Base-by-base conservation (phyloP, 1,140 invertebrate genomes). In the Pseudomyrmex flavicornis region DNA sequence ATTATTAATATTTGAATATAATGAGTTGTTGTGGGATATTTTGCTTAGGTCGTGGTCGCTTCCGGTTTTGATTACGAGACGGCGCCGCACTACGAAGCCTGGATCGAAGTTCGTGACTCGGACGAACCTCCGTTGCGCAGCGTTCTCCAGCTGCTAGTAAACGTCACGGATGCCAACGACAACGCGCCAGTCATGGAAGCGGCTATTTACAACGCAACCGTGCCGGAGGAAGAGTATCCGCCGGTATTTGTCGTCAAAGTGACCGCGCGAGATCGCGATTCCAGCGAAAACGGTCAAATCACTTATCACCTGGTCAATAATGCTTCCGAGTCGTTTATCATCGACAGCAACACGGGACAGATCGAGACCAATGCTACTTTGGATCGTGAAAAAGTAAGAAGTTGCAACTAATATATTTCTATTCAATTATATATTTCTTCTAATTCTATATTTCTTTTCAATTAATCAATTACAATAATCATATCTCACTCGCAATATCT, bases 131-230 rank as follows among this genome's bases (percentile, higher is more conserved):
- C 97, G 0, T 92, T 98, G 17, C 95, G 97, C 76, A 97, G 96
- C 68, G 97, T 97, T 13, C 95, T 96, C 80, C 95, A 97, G 88
- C 92, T 99, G 5, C 95, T 96, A 59, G 96, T 99, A 22, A 98
- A 98, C 91, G 97, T 99, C 0, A 97, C 97, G 0, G 98, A 99
- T 92, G 96, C 96, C 7, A 99, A 99, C 93, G 98, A 99, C 90
- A 99, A 99, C 94, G 93, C 96, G 0, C 98, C 98, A 1, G 93
- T 97, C 0, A 98, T 99, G 92, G 96, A 97, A 87, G 96, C 95
- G 52, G 92, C 95, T 0, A 94, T 98, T 10, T 99, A 99, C 92
- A 98, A 98, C 89, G 96, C 97, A 2, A 96, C 96, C 1, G 96
- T 99, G 4, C 88, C 96, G 20, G 99, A 99, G 95, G 98, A 99